Evolutionary conservation across 1,140 invertebrate genomes (phyloP).

Genomic region (Diabrotica undecimpunctata): DNA sequence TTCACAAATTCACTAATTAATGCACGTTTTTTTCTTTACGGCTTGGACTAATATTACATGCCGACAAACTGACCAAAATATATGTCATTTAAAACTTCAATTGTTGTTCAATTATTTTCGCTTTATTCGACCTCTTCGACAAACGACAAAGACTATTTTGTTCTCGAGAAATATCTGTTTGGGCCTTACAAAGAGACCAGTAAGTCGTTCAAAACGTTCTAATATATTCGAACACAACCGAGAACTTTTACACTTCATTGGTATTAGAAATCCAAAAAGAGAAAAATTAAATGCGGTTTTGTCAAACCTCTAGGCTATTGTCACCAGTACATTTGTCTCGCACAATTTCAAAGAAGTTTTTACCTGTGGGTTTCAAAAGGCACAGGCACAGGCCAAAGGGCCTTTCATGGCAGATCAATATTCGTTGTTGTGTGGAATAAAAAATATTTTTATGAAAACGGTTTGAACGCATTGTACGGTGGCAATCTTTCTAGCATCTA

Average conservation of each 20-base stretch:
- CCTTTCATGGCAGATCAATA: background rate
- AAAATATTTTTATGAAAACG: slow-evolving; percentile 3
- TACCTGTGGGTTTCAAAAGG: slow-evolving; percentile 7
- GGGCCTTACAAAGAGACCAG: background rate
- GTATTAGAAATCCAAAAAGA: slow-evolving; percentile 4
- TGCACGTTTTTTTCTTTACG: no score
- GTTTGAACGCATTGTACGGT: background rate
- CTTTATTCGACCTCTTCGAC: slow-evolving; percentile 2
- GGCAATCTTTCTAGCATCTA: background rate
- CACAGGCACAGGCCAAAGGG: slow-evolving; percentile 1
- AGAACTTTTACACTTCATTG: slow-evolving; percentile 13
- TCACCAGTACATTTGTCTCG: slow-evolving; percentile 1
- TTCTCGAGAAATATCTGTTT: slow-evolving; percentile 9
- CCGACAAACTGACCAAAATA: no score
- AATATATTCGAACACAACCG: slow-evolving; percentile 12
- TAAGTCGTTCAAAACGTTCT: slow-evolving; percentile 6
- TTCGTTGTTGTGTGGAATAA: slow-evolving; percentile 1
- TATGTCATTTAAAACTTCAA: background rate
- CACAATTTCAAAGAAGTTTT: slow-evolving; percentile 6
- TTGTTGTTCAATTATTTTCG: slow-evolving; percentile 9
- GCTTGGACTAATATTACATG: no score
- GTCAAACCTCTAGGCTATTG: slow-evolving; percentile 18
- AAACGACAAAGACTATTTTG: slow-evolving; percentile 7
- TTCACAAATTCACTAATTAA: no score
- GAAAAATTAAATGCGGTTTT: slow-evolving; percentile 20